Evolutionary conservation across 2,888 invertebrate species (phyloP).

Genomic region (Trichogramma evanescens): DNA sequence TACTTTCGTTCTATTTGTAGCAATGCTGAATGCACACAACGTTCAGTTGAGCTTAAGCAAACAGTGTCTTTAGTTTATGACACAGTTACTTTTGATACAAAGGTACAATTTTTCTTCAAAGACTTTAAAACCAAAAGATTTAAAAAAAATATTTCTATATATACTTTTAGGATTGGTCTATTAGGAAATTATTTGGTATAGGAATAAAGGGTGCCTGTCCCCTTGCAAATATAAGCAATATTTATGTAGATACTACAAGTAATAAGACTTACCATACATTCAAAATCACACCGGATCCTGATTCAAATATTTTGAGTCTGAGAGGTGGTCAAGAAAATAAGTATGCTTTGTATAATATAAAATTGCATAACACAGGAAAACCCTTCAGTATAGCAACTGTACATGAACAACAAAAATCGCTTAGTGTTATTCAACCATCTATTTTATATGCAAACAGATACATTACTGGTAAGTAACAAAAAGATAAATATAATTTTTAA

Average conservation of each 20-base stretch:
- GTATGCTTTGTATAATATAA: constrained; percentile 67
- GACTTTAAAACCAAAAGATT: too few relatives aligned
- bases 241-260: constrained; percentile 73
- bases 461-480: constrained; percentile 51
- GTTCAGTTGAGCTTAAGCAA: constrained; percentile 73
- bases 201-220: constrained; percentile 77
- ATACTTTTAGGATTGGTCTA: constrained; percentile 67
- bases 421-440: constrained; percentile 58
- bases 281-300: constrained; percentile 59
- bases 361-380: constrained; percentile 42
- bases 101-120: constrained; percentile 27
- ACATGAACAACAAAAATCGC: constrained; percentile 49
- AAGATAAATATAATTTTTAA: not conserved
- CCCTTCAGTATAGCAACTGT: constrained; percentile 66
- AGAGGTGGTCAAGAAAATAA: constrained; percentile 63
- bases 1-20: constrained; percentile 76
- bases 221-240: constrained; percentile 66
- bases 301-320: constrained; percentile 53
- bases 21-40: constrained; percentile 53
- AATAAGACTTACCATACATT: constrained; percentile 57
- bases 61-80: constrained; percentile 85
- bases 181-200: constrained; percentile 80
- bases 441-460: constrained; percentile 71
- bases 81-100: constrained; percentile 48
- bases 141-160: not conserved